A percentile compares a stretch with the other conserved stretches of the same genome.
phyloP scores from a whole-genome alignment of 2,888 invertebrate genomes.

The Yponomeuta plumbellus region DNA sequence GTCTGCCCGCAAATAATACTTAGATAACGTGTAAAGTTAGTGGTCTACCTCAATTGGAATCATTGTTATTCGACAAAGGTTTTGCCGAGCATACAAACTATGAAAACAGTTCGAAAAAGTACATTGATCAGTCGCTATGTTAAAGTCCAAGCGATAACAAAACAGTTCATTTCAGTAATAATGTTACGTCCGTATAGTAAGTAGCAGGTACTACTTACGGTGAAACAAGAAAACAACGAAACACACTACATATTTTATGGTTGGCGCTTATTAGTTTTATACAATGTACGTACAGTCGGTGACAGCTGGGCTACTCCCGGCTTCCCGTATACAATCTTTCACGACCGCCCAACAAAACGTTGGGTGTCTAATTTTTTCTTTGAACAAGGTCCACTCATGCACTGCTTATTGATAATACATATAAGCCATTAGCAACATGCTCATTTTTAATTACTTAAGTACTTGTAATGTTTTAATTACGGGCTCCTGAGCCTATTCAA shows the following conservation, averaged over 20 bases:
- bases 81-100: neutral
- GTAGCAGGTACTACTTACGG: neutral
- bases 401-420: too few relatives aligned
- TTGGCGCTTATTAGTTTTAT: neutral
- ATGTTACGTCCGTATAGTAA: constrained; percentile 3
- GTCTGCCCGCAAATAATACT: neutral
- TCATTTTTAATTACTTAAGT: too few relatives aligned
- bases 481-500: neutral
- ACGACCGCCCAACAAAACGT: too few relatives aligned
- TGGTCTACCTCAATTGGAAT: constrained; percentile 1
- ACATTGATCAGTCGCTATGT: neutral
- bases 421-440: too few relatives aligned
- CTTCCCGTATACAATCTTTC: too few relatives aligned
- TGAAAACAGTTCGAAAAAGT: neutral
- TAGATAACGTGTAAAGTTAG: neutral
- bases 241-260: neutral
- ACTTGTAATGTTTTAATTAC: neutral
- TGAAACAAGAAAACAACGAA: neutral
- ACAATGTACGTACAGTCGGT: neutral
- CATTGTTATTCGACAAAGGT: neutral
- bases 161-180: neutral
- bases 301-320: too few relatives aligned
- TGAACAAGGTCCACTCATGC: too few relatives aligned
- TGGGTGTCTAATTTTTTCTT: too few relatives aligned
- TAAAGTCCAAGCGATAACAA: neutral